Evolutionary conservation across 2,113 vertebrate species (phyloP).

Genomic region (Syrrhaptes paradoxus): DNA sequence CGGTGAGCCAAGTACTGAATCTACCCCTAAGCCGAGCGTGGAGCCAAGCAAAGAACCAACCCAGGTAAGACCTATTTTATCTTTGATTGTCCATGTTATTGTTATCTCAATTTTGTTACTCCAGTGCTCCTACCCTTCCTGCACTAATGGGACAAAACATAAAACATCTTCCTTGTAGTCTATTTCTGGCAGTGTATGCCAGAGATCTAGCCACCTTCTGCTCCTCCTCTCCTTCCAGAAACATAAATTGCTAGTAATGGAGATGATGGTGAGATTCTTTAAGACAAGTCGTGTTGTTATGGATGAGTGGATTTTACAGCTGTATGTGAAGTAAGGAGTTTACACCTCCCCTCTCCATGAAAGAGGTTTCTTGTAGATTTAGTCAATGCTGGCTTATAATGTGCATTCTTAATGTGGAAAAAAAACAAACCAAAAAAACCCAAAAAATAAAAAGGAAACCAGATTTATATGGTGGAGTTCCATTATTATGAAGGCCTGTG

Average conservation of each 20-base stretch:
- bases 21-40: neutral
- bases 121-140: neutral
- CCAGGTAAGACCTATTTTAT: conserved; percentile 5
- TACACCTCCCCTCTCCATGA: neutral
- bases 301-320: neutral
- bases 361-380: neutral
- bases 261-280: neutral
- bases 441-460: neutral
- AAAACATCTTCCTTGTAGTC: neutral
- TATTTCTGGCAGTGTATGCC: neutral
- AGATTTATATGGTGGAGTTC: neutral
- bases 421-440: neutral
- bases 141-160: neutral
- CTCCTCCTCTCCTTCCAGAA: neutral
- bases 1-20: neutral
- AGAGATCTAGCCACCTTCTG: neutral
- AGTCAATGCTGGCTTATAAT: neutral
- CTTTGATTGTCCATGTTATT: neutral
- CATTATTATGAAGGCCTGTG: neutral
- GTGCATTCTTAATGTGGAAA: neutral
- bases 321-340: neutral
- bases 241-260: neutral
- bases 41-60: neutral
- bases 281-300: neutral
- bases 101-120: neutral